Percentiles rank a stretch among this genome's conserved stretches.
These are phyloP conservation scores for Papilio protenor DNA, from an alignment of 2,888 invertebrate genomes.

Conservation along the genomic window DNA sequence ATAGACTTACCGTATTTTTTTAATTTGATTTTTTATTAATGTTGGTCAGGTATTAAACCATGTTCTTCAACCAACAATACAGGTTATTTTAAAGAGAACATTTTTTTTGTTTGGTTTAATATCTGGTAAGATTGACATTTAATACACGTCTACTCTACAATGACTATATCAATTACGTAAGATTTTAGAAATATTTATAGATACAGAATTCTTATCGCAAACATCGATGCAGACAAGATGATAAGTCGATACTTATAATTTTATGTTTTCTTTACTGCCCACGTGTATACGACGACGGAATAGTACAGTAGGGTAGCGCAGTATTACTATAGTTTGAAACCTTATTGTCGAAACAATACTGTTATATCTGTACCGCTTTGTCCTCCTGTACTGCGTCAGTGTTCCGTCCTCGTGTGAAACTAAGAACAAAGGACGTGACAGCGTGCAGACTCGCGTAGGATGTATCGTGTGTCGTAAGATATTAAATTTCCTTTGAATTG, in stretches of 20 bases:
- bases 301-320: neutral
- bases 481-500: constrained; percentile 9
- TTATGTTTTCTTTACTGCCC: neutral
- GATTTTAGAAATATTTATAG: neutral
- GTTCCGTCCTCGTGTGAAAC: neutral
- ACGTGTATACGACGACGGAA: neutral
- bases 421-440: neutral
- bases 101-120: neutral
- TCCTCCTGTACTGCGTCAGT: neutral
- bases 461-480: neutral
- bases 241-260: neutral
- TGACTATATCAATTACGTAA: neutral
- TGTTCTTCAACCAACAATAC: too few relatives aligned
- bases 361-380: neutral
- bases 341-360: too few relatives aligned
- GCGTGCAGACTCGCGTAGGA: constrained; percentile 2
- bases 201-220: neutral
- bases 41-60: too few relatives aligned
- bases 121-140: neutral
- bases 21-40: too few relatives aligned
- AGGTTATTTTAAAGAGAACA: too few relatives aligned
- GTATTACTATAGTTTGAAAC: neutral
- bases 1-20: neutral
- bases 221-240: neutral
- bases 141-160: neutral